Evolutionary conservation across 2,888 invertebrate species (phyloP).

Genomic region (Dascillus cervinus): DNA sequence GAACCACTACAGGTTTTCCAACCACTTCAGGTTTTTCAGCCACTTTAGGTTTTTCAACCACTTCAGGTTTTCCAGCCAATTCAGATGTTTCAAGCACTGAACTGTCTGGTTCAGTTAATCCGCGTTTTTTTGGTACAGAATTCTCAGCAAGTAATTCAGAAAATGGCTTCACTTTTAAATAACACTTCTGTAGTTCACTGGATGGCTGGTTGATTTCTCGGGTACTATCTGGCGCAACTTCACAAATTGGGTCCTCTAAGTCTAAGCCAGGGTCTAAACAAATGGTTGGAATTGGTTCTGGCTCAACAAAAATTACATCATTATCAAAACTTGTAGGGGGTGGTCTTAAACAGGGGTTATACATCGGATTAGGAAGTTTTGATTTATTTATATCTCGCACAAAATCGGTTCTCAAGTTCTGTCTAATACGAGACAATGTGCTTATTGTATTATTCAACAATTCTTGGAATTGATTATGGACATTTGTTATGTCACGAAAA

Average conservation of each 20-base stretch:
- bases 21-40: conserved; percentile 2
- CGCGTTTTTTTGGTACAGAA: too few species aligned
- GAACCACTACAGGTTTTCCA: conserved; percentile 31
- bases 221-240: not conserved
- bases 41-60: conserved; percentile 3
- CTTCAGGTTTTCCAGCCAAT: too few species aligned
- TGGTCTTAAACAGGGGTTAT: not conserved
- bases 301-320: conserved; percentile 47
- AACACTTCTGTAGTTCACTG: not conserved
- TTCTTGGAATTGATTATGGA: conserved; percentile 50
- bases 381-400: conserved; percentile 43
- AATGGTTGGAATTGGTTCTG: too few species aligned
- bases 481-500: too few species aligned
- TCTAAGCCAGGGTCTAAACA: too few species aligned
- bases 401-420: conserved; percentile 49
- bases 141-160: conserved; percentile 1
- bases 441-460: conserved; percentile 48
- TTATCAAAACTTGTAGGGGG: conserved; percentile 34
- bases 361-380: conserved; percentile 39
- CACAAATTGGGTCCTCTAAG: conserved; percentile 43
- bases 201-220: not conserved
- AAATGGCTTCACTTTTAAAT: conserved; percentile 11
- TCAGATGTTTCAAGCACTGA: too few species aligned
- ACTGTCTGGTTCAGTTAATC: too few species aligned
- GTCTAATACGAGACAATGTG: conserved; percentile 48